Evolutionary conservation across 1,140 invertebrate species (phyloP), one percentile per base, ranked within the genome.

Genomic region (Neuroterus valhalla): DNA sequence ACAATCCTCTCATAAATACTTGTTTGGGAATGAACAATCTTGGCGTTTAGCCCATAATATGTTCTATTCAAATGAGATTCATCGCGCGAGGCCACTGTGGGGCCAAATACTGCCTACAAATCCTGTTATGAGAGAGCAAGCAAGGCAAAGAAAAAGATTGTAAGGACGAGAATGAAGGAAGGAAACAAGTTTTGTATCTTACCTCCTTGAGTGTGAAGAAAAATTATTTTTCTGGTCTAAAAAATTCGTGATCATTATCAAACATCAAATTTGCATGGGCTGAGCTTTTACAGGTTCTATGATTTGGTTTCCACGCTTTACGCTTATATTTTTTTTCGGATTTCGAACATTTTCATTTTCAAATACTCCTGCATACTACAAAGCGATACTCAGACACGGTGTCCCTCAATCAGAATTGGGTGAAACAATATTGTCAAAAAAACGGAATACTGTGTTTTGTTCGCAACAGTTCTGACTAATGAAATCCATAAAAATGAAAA

Each of bases 1-100:
- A 38, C 55, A 62, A 62, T 62, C 55, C 55, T 31, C 55, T 62
- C 31, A 62, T 62, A 62, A 62, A 62, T 38, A 62, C 55, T 62
- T 62, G 55, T 62, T 62, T 62, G 6, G 55, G 55, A 62, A 62
- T 62, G 31, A 62, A 62, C 55, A 62, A 62, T 62, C 55, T 62
- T 62, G 55, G 55, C 55, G 55, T 62, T 62, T 62, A 62, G 55
- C 55, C 55, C 55, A 62, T 38, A 62, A 62, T 31, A 31, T 62
- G 55, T 62, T 31, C 55, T 62, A 62, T 62, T 62, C 55, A 62
- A 62, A 62, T 62, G 55, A 62, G 55, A 62, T 62, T 62, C 55
- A 62, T 62, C 55, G 55, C 55, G 21, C 55, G 55, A 62, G 55
- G 14, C 23, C 55, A 14, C 52, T 21, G 52, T 26, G 26, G 52